Base-by-base conservation (phyloP, 2,888 invertebrate genomes). In the Eupithecia insigniata region DNA sequence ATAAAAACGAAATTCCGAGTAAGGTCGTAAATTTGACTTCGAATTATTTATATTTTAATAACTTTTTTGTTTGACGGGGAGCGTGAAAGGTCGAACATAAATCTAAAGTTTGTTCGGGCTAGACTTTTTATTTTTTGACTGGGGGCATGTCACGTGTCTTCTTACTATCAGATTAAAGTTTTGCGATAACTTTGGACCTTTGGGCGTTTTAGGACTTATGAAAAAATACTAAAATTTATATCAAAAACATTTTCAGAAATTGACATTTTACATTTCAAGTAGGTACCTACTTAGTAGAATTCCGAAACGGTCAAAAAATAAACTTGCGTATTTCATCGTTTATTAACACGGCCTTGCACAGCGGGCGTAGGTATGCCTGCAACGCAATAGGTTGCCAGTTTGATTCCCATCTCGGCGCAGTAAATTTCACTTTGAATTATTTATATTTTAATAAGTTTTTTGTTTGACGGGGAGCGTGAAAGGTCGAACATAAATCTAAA, bases 31-130 rank as follows among this genome's bases (percentile, higher is more conserved):
- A 64, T 64, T 64, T 64, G 26, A 32, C 36, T 64, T 64, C 64
- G 64, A 36, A 64, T 64, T 64, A 64, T 64, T 64, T 64, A 64
- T 64, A 64, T 64, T 64, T 64, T 36, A 64, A 64, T 64, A 64
- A 39, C 34, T 64, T 64, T 36, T 61, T 64, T 64, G 36, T 64
- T 64, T 64, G 26, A 1, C 36, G 6, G 62, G 32, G 32, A 62
- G 32, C 64, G 61, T n/a, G 26, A 64, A 26, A 34, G 64, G 34
- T 34, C 2, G 26, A 34, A 16, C 64, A 36, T 64, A 64, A 64
- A 64, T 64, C 64, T 22, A 6, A 26, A 34, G 26, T 36, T 22
- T 39, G 22, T 64, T 64, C 36, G 1, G 22, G 26, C 34, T 39
- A 26, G 32, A 60, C 60, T 60, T 30, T 16, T 51, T 18, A 0